These are phyloP conservation scores for Micromussa lordhowensis DNA, from an alignment of 92 coral and sea anemone species.

Conservation along the genomic window DNA sequence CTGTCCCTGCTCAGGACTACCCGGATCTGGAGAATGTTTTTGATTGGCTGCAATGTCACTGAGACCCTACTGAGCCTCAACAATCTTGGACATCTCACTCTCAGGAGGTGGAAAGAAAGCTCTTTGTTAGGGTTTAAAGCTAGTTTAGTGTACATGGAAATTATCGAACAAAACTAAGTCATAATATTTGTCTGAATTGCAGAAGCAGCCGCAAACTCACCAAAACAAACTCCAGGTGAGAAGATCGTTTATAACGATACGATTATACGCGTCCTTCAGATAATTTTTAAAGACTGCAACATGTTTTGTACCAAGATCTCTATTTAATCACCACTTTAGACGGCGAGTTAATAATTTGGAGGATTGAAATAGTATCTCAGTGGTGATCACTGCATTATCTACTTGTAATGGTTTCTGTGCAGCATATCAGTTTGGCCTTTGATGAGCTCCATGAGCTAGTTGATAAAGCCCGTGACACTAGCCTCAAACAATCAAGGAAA, in stretches of 20 bases:
- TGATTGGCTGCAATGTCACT: not conserved
- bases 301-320: not conserved
- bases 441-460: not conserved
- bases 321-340: not conserved
- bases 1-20: not conserved
- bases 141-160: not conserved
- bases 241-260: not conserved
- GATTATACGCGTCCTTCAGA: not conserved
- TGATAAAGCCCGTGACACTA: not conserved
- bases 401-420: too few relatives aligned
- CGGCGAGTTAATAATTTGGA: not conserved
- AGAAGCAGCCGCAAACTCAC: conserved; percentile 14
- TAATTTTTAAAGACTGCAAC: not conserved
- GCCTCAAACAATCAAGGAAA: not conserved
- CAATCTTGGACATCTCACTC: too few relatives aligned
- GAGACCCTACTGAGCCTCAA: not conserved
- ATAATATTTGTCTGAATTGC: not conserved
- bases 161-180: not conserved
- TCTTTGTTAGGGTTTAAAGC: not conserved
- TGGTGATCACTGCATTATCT: too few relatives aligned
- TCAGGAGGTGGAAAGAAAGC: not conserved
- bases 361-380: too few relatives aligned
- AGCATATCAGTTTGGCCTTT: not conserved
- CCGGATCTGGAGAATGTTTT: not conserved
- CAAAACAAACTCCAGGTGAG: conserved; percentile 8